phyloP scores from a whole-genome alignment of 2,113 vertebrate genomes.

The Scomber colias region DNA sequence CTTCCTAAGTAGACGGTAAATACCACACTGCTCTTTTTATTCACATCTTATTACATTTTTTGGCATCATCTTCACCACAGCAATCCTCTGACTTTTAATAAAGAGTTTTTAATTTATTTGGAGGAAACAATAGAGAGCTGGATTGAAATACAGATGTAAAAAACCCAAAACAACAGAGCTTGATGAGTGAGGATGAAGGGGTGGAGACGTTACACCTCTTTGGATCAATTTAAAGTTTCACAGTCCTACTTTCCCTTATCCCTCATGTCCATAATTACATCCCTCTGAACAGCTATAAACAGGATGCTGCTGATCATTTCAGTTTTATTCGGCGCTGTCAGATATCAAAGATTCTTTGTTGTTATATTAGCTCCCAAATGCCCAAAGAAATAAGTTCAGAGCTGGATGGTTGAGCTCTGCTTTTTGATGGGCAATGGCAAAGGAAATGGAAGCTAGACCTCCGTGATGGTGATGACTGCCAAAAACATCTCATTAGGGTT shows the following conservation, averaged over 20 bases:
- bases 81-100: slow-evolving; percentile 1
- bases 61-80: background rate
- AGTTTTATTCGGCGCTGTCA: slow-evolving; percentile 30
- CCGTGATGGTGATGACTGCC: slow-evolving; percentile 15
- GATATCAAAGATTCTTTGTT: slow-evolving; percentile 43
- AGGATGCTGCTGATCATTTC: slow-evolving; percentile 8
- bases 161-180: background rate
- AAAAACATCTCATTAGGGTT: slow-evolving; percentile 13
- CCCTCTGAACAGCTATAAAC: slow-evolving; percentile 21
- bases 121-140: background rate
- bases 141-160: background rate
- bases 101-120: background rate
- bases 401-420: slow-evolving; percentile 9
- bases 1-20: background rate
- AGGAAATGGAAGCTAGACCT: slow-evolving; percentile 29
- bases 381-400: slow-evolving; percentile 24
- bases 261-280: slow-evolving; percentile 29
- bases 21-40: background rate
- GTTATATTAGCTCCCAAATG: slow-evolving; percentile 43
- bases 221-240: slow-evolving; percentile 17
- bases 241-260: slow-evolving; percentile 10
- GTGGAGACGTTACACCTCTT: background rate
- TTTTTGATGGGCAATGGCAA: slow-evolving; percentile 34
- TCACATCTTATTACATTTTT: slow-evolving; percentile 1
- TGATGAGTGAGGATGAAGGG: slow-evolving; percentile 7